These are phyloP conservation scores for Passer domesticus DNA, from an alignment of 2,113 vertebrate genomes.

Conservation along the genomic window DNA sequence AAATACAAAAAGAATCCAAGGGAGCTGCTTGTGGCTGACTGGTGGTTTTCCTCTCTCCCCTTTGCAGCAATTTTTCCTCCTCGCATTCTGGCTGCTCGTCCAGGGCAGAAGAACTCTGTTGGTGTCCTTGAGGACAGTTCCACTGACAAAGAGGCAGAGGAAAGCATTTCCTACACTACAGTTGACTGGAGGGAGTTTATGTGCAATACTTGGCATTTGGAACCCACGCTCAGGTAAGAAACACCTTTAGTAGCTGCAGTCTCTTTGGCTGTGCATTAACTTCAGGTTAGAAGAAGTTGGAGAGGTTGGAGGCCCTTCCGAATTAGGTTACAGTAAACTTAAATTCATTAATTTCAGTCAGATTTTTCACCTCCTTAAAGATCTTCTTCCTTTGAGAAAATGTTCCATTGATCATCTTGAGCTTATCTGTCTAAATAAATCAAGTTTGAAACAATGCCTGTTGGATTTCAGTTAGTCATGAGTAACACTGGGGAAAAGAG, in stretches of 20 bases:
- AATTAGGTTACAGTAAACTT: background rate
- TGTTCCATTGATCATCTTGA: background rate
- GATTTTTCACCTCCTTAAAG: background rate
- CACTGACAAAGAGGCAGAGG: slow-evolving; percentile 84
- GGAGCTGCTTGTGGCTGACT: background rate
- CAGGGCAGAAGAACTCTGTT: slow-evolving; percentile 92
- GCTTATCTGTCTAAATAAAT: background rate
- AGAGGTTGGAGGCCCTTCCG: background rate
- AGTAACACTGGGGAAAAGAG: background rate
- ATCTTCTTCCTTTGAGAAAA: background rate
- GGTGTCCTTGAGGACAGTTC: slow-evolving; percentile 83
- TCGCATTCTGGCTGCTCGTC: slow-evolving; percentile 84
- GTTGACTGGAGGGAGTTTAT: slow-evolving; percentile 98
- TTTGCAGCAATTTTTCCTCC: slow-evolving; percentile 89
- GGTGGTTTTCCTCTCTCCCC: background rate
- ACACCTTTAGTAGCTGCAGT: background rate
- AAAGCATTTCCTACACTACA: slow-evolving; percentile 88
- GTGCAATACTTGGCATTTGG: slow-evolving; percentile 99
- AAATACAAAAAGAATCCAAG: background rate
- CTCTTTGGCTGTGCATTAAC: background rate
- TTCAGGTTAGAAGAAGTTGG: background rate
- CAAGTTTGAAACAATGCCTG: background rate
- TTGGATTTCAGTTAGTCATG: background rate
- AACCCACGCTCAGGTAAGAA: slow-evolving; percentile 91
- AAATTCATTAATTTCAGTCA: background rate